Evolutionary conservation across 2,888 invertebrate genomes (phyloP).

Genomic region (Dolichomitus sp.): DNA sequence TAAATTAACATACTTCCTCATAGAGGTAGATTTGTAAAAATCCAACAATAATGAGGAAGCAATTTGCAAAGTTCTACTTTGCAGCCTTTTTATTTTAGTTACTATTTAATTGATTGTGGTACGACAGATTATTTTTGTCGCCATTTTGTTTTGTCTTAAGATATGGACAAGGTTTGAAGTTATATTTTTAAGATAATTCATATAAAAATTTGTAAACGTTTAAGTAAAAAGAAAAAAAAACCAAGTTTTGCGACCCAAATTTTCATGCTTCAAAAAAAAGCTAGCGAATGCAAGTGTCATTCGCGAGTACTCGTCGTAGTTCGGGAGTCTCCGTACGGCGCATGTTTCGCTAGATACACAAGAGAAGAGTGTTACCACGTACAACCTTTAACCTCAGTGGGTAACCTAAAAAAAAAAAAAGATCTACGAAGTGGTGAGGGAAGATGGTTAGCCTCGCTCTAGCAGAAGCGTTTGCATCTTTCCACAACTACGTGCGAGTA

Average conservation of each 20-base stretch:
- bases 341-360: slow-evolving; percentile 1
- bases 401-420: slow-evolving; percentile 60
- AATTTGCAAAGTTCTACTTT: too few relatives aligned
- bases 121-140: neutral
- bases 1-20: too few relatives aligned
- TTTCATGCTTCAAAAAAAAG: neutral
- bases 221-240: too few relatives aligned
- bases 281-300: neutral
- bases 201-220: too few relatives aligned
- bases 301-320: neutral
- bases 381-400: slow-evolving; percentile 64
- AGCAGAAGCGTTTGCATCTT: slow-evolving; percentile 63
- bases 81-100: too few relatives aligned
- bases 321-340: slow-evolving; percentile 3
- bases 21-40: too few relatives aligned
- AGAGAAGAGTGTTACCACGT: slow-evolving; percentile 9
- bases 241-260: too few relatives aligned
- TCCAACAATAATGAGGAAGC: too few relatives aligned
- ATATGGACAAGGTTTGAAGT: neutral
- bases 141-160: neutral
- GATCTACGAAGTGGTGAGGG: slow-evolving; percentile 19
- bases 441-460: slow-evolving; percentile 58
- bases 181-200: neutral
- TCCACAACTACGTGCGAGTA: slow-evolving; percentile 29
- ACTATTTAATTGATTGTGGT: too few relatives aligned